Evolutionary conservation across 2,113 vertebrate genomes (phyloP), one percentile per base, ranked within the genome.

Genomic region (Catagonus wagneri): DNA sequence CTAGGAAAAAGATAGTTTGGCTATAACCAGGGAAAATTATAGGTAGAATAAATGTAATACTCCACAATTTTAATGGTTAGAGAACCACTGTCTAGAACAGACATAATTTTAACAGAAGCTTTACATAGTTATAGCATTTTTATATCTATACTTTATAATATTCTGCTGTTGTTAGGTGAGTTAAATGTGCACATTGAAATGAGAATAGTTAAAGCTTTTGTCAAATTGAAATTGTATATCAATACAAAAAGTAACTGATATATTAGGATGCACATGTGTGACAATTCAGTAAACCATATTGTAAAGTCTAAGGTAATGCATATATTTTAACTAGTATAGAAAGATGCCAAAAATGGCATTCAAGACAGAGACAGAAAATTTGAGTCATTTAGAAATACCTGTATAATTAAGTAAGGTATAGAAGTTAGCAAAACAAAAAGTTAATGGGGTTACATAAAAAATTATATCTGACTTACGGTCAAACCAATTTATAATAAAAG

Each of bases 401-500:
- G 3, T 91, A 89, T 75, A 92, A 95, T 94, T 3, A 88, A 72
- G 54, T 15, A 72, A 7, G 50, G 14, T 12, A 36, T 20, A 90
- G 20, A 54, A 71, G 15, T 81, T 86, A 88, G 58, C 7, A 68
- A 65, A 68, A 52, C 4, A 89, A 95, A 92, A 81, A 56, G 14
- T 81, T 75, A 84, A 84, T 13, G 61, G 61, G 14, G 58, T 85
- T 71, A 17, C 93, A 89, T 81, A 90, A 80, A 80, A 78, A 86
- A 74, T 93, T 74, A 27, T 34, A 56, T 60, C 10, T 90, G 60
- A 92, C 87, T 92, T 71, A 80, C 32, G 20, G 25, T 13, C 25
- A 90, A 90, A 65, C 4, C 19, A 95, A 94, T 85, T 94, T 91
- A 94, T 2, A 81, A 81, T 75, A 89, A 78, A 95, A 81, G 36